Percentiles rank a stretch among this genome's conserved stretches.
Evolutionary conservation across 2,888 invertebrate genomes (phyloP).

Genomic region (Lottia gigantea): DNA sequence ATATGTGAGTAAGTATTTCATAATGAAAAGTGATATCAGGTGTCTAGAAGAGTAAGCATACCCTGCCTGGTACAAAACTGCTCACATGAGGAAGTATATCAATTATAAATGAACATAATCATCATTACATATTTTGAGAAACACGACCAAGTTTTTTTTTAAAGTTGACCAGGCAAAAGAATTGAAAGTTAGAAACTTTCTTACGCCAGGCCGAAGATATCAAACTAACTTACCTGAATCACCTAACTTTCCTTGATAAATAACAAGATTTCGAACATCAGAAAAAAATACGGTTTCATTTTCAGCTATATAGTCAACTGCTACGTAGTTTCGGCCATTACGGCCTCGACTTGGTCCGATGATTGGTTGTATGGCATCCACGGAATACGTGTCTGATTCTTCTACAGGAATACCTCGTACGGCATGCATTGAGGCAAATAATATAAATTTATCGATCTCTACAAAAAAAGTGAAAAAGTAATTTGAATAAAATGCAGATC

Average conservation of each 20-base stretch:
- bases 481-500: too few relatives aligned
- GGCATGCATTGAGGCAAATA: slow-evolving; percentile 95
- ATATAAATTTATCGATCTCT: slow-evolving; percentile 86
- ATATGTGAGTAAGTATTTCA: too few relatives aligned
- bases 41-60: too few relatives aligned
- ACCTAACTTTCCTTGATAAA: slow-evolving; percentile 75
- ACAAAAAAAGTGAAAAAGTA: slow-evolving; percentile 32
- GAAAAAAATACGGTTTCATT: slow-evolving; percentile 96
- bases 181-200: too few relatives aligned
- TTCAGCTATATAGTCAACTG: slow-evolving; percentile 89
- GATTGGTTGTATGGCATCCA: slow-evolving; percentile 94
- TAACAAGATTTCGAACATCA: slow-evolving; percentile 80
- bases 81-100: too few relatives aligned
- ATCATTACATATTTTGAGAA: too few relatives aligned
- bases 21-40: too few relatives aligned
- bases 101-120: too few relatives aligned
- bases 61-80: too few relatives aligned
- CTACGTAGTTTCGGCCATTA: slow-evolving; percentile 90
- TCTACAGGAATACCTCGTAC: slow-evolving; percentile 82
- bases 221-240: slow-evolving; percentile 85
- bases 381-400: slow-evolving; percentile 34
- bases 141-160: too few relatives aligned
- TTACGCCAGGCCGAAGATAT: too few relatives aligned
- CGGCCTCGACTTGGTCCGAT: slow-evolving; percentile 74
- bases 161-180: too few relatives aligned